Conservation (phyloP, 1,140 invertebrate genomes). For the Ceratina japonica region DNA sequence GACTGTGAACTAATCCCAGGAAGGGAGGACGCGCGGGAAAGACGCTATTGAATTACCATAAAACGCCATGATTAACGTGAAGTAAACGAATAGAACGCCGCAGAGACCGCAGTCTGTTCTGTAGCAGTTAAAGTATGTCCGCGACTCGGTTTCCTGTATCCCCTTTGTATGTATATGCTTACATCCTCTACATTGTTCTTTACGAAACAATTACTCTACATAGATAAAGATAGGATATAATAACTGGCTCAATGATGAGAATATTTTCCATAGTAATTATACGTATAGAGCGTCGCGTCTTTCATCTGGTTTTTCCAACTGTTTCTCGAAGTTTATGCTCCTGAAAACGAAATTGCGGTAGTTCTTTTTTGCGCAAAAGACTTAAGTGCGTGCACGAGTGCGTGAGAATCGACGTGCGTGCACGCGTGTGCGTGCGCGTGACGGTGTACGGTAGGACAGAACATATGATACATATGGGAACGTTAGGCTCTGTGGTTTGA, state of each 20-base stretch:
- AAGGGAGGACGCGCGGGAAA: slow-evolving; percentile 56
- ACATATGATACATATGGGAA: slow-evolving; percentile 80
- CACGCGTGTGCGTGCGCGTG: slow-evolving; percentile 60
- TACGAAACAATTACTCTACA: neutral
- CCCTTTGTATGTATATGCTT: no score
- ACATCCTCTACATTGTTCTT: neutral
- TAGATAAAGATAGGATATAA: slow-evolving; percentile 2
- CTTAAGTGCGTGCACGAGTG: slow-evolving; percentile 57
- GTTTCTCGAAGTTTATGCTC: neutral
- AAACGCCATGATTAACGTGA: slow-evolving; percentile 80
- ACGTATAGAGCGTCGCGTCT: no score
- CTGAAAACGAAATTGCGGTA: slow-evolving; percentile 4
- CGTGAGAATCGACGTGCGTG: slow-evolving; percentile 64
- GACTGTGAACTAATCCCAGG: slow-evolving; percentile 58
- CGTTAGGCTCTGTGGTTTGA: slow-evolving; percentile 78
- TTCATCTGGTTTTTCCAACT: neutral
- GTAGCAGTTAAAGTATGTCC: slow-evolving; percentile 71
- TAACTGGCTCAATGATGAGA: neutral
- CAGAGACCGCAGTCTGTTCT: slow-evolving; percentile 75
- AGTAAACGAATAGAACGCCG: slow-evolving; percentile 79
- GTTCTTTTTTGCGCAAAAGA: slow-evolving; percentile 6
- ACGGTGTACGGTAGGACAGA: slow-evolving; percentile 73
- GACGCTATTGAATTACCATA: slow-evolving; percentile 76
- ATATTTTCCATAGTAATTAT: neutral
- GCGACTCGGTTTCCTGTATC: slow-evolving; percentile 56